Evolutionary conservation across 2,888 invertebrate genomes (phyloP), one percentile per base, ranked within the genome.

Genomic region (Flexamia atlantica): DNA sequence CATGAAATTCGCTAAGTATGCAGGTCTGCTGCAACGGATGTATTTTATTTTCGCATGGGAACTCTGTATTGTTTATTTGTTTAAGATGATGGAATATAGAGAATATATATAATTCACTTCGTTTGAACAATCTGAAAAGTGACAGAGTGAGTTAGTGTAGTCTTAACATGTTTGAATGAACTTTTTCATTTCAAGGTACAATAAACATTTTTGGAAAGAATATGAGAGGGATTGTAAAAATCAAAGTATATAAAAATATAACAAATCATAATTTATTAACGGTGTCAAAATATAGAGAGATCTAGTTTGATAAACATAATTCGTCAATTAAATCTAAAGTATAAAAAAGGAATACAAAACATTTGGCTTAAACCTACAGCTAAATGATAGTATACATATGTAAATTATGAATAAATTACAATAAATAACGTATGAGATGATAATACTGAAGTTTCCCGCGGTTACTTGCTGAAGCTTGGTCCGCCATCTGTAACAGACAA

Each of bases 291-390:
- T 46, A 46, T 46, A 46, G 17, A 46, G 46, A 46, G 46, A 46
- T 46, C 46, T 46, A 46, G n/a, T 46, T 46, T 46, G 12, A 46
- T 46, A 46, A 17, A 46, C 12, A 46, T 7, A 2, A 46, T 12
- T 46, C 3, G 17, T 46, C 46, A 17, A 12, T 12, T 46, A 46
- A 46, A 7, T 17, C 46, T 46, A 46, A 46, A 36, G 36, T 46
- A 46, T 46, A 46, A 46, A 46, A 46, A 17, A 46, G 46, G 46
- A 46, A 46, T 46, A 46, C 12, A 12, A 36, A 46, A 17, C 12
- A 46, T 46, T 46, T 46, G 46, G 46, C 46, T 46, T 46, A 46
- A 46, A 46, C 12, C 46, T 46, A 46, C 46, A 17, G n/a, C 46
- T 46, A 46, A 17, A 46, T 46, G n/a, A 46, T 46, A 46, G n/a